These are phyloP conservation scores for Tyrannus savana DNA, from an alignment of 2,113 vertebrate species.

Conservation along the genomic window DNA sequence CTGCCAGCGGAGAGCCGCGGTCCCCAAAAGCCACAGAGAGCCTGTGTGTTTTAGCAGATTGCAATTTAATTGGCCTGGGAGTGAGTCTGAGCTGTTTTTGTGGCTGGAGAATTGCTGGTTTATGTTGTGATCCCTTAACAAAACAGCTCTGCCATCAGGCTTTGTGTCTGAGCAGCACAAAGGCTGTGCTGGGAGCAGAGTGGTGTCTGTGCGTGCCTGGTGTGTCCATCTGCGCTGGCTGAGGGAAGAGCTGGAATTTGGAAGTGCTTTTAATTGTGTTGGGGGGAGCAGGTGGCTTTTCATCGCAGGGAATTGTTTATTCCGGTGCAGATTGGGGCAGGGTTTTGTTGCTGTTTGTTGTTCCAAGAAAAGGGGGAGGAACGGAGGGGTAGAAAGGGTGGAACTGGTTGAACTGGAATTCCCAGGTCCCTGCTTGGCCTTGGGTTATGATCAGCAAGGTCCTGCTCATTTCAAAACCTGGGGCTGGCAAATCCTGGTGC, in stretches of 20 bases:
- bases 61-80: neutral
- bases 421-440: neutral
- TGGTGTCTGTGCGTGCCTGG: neutral
- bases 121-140: slow-evolving; percentile 22
- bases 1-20: neutral
- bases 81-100: neutral
- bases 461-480: neutral
- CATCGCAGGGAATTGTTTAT: neutral
- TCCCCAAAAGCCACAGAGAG: neutral
- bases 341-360: neutral
- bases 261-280: neutral
- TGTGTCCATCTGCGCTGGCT: slow-evolving; percentile 8
- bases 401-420: slow-evolving; percentile 59
- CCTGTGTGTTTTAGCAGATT: neutral
- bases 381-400: neutral
- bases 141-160: neutral
- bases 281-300: slow-evolving; percentile 25
- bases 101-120: slow-evolving; percentile 5
- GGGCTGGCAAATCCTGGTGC: neutral
- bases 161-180: neutral
- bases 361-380: neutral
- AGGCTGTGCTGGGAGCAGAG: neutral
- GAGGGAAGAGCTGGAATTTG: neutral
- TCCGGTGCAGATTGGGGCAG: neutral
- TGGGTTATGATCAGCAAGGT: neutral